A percentile compares a stretch with the other conserved stretches of the same genome.
phyloP scores from a whole-genome alignment of 2,113 vertebrate species.

The Morone chrysops region DNA sequence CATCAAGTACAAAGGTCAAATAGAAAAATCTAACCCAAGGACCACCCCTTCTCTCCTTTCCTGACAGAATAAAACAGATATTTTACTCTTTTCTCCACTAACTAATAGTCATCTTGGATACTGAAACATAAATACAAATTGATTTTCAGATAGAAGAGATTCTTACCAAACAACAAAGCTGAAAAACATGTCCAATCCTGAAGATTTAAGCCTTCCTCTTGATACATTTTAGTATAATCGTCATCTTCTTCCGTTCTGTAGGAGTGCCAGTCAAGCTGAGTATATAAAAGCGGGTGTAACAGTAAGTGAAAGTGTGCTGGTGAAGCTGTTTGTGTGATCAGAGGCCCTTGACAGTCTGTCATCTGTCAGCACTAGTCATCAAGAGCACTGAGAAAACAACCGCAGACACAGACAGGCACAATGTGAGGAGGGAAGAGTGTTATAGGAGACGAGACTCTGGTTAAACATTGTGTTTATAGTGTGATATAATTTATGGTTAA shows the following conservation, averaged over 20 bases:
- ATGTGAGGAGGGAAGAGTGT: constrained; percentile 34
- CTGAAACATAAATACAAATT: neutral
- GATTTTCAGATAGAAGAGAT: neutral
- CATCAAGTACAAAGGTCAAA: constrained; percentile 74
- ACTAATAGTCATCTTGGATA: rapidly evolving
- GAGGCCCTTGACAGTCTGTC: constrained; percentile 78
- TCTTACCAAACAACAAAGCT: neutral
- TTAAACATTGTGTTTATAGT: constrained; percentile 41
- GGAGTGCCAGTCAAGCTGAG: constrained; percentile 19
- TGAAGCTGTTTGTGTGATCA: constrained; percentile 74
- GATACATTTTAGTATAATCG: neutral
- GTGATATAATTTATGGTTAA: constrained; percentile 14
- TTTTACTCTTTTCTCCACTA: neutral
- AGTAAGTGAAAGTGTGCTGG: constrained; percentile 71
- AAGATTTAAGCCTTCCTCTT: constrained; percentile 1
- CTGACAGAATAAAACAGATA: constrained; percentile 14
- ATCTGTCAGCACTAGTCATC: constrained; percentile 77
- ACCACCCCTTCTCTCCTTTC: constrained; percentile 35
- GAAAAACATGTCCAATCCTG: neutral
- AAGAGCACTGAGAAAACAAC: constrained; percentile 70
- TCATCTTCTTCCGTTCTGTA: neutral
- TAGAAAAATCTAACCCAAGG: constrained; percentile 47
- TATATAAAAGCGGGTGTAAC: constrained; percentile 28
- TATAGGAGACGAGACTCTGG: constrained; percentile 38
- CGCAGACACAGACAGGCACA: constrained; percentile 55